Base-by-base conservation (phyloP, 92 coral and sea anemone genomes). In the Palythoa caribaeorum region DNA sequence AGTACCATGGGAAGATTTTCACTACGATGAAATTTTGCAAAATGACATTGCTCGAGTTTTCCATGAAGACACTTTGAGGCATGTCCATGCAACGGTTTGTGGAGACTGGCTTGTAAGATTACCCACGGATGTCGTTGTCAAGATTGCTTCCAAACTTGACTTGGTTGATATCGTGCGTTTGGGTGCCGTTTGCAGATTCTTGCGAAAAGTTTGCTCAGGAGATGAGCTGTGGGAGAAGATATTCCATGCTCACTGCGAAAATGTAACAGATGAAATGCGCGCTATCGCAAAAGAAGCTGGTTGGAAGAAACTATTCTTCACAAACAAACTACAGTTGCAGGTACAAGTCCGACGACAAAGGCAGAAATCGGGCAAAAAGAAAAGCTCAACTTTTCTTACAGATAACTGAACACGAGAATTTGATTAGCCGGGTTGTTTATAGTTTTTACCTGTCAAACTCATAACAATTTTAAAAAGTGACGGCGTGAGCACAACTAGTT, bases 91-190 rank as follows among this genome's bases (percentile, higher is more conserved):
- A 57, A 90, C 93, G 68, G 96, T 94, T 20, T 97, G 99, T 71
- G 98, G 98, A 75, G 99, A 97, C 84, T 97, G 99, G 99, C 91
- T 97, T 13, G 96, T 96, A 54, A 98, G 99, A 11, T 88, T 97
- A 52, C 99, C 99, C 40, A 78, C 92, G 44, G 79, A 85, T 37
- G 78, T 92, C 73, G 93, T 97, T 39, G 90, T 94, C 51, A 97
- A 88, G 70, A 91, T 97, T n/a, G 96, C 94, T 50, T 62, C 93
- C 80, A 88, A 84, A 52, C 93, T 97, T 39, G 98, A 95, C 66
- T 92, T 97, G 57, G 92, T 92, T 68, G 98, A 97, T 90, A 88
- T 97, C 55, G 94, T 94, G 28, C 92, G 96, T 17, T 89, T 97
- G 47, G 98, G 98, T 36, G 91, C 96, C 44, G 98, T 97, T 28